Percentiles rank a stretch among this genome's conserved stretches.
phyloP scores from a whole-genome alignment of 2,113 vertebrate genomes.

The Caretta caretta region DNA sequence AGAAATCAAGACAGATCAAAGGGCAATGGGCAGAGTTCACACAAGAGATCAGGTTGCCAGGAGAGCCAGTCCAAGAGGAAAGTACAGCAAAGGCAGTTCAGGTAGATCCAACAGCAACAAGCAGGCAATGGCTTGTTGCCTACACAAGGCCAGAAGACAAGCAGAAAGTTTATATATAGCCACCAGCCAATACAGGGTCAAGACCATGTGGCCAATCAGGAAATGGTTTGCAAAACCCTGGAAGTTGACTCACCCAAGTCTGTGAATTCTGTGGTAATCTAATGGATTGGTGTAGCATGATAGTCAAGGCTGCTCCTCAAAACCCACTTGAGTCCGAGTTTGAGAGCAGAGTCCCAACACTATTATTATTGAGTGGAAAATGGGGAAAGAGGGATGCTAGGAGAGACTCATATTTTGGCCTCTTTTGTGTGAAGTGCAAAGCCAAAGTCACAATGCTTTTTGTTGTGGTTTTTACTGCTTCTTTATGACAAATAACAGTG shows the following conservation, averaged over 20 bases:
- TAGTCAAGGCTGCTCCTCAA: background rate
- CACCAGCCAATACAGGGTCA: background rate
- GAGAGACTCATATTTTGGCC: background rate
- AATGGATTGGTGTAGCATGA: background rate
- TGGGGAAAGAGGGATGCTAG: background rate
- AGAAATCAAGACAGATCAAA: background rate
- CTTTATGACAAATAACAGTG: background rate
- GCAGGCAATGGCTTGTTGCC: background rate
- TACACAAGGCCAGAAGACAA: background rate
- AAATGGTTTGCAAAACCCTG: background rate
- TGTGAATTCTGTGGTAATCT: background rate
- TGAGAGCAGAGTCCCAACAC: background rate
- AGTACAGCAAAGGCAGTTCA: background rate
- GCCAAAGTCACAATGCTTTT: background rate
- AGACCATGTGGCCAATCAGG: background rate
- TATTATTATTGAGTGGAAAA: background rate
- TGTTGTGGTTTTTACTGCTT: background rate
- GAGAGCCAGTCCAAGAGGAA: background rate
- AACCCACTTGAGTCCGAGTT: background rate
- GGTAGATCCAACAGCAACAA: background rate
- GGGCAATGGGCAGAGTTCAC: background rate
- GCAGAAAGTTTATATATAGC: background rate
- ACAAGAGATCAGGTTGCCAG: background rate
- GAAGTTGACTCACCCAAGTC: background rate
- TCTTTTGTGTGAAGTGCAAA: background rate